Evolutionary conservation across 2,888 invertebrate species (phyloP).

Genomic region (Dasypogon diadema): DNA sequence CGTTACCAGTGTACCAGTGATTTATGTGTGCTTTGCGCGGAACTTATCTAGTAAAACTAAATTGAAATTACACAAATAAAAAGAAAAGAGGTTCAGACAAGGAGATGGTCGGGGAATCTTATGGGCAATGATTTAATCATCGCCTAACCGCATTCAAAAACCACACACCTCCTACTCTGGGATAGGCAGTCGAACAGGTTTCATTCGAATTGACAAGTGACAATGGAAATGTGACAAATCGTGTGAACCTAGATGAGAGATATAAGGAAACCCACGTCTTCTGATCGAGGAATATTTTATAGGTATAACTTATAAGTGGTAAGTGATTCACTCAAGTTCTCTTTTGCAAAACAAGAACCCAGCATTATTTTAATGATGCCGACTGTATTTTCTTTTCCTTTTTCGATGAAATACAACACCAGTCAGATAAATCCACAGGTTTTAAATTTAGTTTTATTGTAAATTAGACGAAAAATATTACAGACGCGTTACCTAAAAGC

Average conservation of each 20-base stretch:
- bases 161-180: constrained; percentile 30
- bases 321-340: no score
- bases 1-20: neutral
- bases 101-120: constrained; percentile 22
- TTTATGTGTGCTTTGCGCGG: neutral
- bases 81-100: neutral
- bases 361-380: no score
- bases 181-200: constrained; percentile 18
- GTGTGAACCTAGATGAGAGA: constrained; percentile 27
- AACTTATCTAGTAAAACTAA: neutral
- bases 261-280: neutral
- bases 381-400: no score
- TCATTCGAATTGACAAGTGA: constrained; percentile 39
- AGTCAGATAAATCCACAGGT: no score
- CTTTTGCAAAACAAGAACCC: no score
- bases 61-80: neutral
- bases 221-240: constrained; percentile 45
- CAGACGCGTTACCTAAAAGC: no score
- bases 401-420: no score
- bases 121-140: constrained; percentile 40
- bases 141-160: constrained; percentile 34
- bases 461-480: no score
- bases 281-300: neutral
- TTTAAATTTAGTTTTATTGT: no score
- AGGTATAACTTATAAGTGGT: no score